Evolutionary conservation across 2,113 vertebrate genomes (phyloP), one percentile per base, ranked within the genome.

Genomic region (Hystrix brachyura): DNA sequence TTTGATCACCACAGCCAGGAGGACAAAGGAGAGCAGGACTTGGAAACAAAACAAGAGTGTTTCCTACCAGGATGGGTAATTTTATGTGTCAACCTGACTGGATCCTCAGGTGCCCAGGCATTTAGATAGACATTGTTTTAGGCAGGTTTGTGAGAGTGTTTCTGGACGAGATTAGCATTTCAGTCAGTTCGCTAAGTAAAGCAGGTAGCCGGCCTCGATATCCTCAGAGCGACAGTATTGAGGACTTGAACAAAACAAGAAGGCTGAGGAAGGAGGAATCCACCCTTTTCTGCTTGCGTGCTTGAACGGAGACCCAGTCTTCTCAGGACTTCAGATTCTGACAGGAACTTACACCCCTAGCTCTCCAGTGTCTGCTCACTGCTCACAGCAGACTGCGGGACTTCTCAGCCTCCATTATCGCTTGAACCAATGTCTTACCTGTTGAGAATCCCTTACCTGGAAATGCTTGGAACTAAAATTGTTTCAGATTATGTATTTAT

Each of bases 1-100:
- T 95, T 94, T 97, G 97, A 96, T 92, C 96, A 83, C 65, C 64
- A 69, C 14, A 81, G 72, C 27, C 79, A 38, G 85, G 51, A 43
- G 17, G 38, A 84, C 21, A 51, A 94, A 88, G 76, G 64, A 72
- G 67, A 55, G 48, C 29, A 74, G 62, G 48, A 53, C 62, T 90
- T 91, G 78, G 55, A 96, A 95, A 92, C 9, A 13, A 92, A 81
- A 94, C 96, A 64, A 46, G 59, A 46, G 53, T 48, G 23, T 43
- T 84, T 88, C 91, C 96, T 85, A 71, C 19, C 18, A 17, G 3
- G 29, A 60, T 29, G 34, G 81, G 46, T 79, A 81, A 80, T 69
- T 87, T 79, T 82, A 25, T 5, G 1, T 57, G 51, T 82, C 78
- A 86, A 65, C 7, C 17, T 59, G 53, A 71, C 38, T 43, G 15